Evolutionary conservation across 2,888 invertebrate species (phyloP).

Genomic region (Cataglyphis rosenhaueri): DNA sequence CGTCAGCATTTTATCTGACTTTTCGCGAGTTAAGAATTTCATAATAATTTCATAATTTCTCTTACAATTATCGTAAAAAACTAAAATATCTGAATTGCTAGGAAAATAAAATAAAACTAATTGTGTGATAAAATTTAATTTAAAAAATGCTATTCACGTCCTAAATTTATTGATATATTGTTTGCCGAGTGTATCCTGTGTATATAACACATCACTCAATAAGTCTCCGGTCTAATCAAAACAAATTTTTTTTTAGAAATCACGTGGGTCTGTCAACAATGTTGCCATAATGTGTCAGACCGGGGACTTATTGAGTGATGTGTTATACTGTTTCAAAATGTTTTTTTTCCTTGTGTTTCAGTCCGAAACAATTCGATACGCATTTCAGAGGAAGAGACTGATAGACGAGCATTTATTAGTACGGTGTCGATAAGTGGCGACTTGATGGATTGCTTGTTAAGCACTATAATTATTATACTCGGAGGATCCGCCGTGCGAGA

Average conservation of each 20-base stretch:
- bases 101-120: background rate
- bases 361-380: conserved; percentile 13
- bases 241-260: too few species aligned
- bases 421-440: conserved; percentile 51
- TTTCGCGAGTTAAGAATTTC: background rate
- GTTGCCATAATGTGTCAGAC: too few species aligned
- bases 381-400: conserved; percentile 26
- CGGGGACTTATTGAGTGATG: too few species aligned
- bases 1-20: conserved; percentile 1
- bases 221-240: too few species aligned
- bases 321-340: background rate
- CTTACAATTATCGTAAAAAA: background rate
- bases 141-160: background rate
- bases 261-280: too few species aligned
- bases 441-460: conserved; percentile 43
- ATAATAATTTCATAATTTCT: background rate
- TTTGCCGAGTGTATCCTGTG: background rate
- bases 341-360: background rate
- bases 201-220: too few species aligned
- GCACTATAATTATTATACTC: conserved; percentile 49
- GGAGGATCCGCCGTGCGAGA: conserved; percentile 24
- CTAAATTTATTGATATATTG: background rate
- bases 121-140: background rate
- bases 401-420: conserved; percentile 50
- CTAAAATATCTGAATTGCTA: background rate